Base-by-base conservation (phyloP, 1,140 invertebrate species). In the Drosophila triauraria region DNA sequence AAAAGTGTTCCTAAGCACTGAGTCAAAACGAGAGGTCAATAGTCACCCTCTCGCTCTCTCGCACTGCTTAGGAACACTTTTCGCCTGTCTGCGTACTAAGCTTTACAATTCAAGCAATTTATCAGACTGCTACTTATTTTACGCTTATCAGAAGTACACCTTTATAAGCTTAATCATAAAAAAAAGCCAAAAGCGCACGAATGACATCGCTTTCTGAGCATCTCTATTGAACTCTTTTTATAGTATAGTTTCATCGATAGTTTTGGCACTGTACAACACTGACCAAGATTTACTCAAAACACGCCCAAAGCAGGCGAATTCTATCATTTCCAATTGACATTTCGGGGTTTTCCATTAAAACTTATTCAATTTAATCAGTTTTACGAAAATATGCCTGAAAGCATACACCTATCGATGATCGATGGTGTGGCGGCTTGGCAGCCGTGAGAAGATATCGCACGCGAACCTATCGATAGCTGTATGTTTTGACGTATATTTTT, bases 401-500 rank as follows among this genome's bases (percentile, higher is more conserved):
- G 3, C 54, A 35, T 13, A 61, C 40, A 44, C 27, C 10, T 58
- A 58, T 58, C 56, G 53, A 40, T n/a, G 25, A n/a, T 58, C 51
- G 51, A 23, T 32, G 27, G 43, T 48, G 17, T 17, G 38, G 13
- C 25, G 25, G 35, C 53, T 4, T 27, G 7, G 9, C 30, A 17
- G 44, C 44, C 25, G 27, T 58, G 27, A 17, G 40, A 40, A 38
- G 17, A 48, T 23, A 10, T 32, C 44, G 17, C 25, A n/a, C 25
- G 3, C 7, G 20, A 12, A 35, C 17, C n/a, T 54, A 61, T 78
- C 57, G 48, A 76, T 69, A 38, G 17, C 35, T 67, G 71, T 50
- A 23, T 61, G 70, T 40, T 83, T 71, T 43, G 15, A 35, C 38
- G 32, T 47, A 61, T 75, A 43, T 42, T 59, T 86, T 82, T 59